Percentiles rank a stretch among this genome's conserved stretches.
Evolutionary conservation across 35 echinoderm and acorn worm species (phyloP).

Genomic region (Hemicentrotus pulcherrimus): DNA sequence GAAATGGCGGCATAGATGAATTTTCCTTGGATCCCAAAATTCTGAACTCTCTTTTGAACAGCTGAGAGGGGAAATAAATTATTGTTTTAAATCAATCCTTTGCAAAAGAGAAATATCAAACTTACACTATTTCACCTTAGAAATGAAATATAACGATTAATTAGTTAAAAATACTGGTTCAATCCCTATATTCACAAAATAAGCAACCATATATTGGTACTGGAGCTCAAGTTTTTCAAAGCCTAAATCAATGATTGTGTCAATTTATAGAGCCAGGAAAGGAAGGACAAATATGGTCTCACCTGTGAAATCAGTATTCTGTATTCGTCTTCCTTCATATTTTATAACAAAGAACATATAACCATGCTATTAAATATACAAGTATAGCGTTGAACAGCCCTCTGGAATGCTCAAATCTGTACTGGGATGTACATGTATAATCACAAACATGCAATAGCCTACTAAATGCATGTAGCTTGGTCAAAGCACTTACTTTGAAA

Average conservation of each 20-base stretch:
- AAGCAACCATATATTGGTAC: neutral
- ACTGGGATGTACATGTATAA: neutral
- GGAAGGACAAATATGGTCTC: no score
- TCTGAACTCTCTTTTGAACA: conserved; percentile 61
- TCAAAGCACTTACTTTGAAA: conserved; percentile 40
- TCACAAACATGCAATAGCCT: neutral
- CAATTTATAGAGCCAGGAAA: no score
- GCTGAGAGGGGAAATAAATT: conserved; percentile 1
- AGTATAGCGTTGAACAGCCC: no score
- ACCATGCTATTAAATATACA: no score
- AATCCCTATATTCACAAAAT: no score
- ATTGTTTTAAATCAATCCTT: neutral
- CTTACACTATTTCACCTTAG: neutral
- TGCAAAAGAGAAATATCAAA: no score
- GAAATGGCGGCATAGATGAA: conserved; percentile 71
- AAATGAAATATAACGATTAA: neutral
- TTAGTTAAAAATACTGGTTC: neutral
- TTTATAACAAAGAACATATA: no score
- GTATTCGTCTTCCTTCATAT: no score
- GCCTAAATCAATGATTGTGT: no score
- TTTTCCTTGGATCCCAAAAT: conserved; percentile 72
- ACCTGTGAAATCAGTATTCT: no score
- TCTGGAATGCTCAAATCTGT: no score
- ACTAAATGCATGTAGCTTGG: neutral
- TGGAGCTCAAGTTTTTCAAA: no score